Evolutionary conservation across 2,113 vertebrate genomes (phyloP), one percentile per base, ranked within the genome.

Genomic region (Lepus europaeus): DNA sequence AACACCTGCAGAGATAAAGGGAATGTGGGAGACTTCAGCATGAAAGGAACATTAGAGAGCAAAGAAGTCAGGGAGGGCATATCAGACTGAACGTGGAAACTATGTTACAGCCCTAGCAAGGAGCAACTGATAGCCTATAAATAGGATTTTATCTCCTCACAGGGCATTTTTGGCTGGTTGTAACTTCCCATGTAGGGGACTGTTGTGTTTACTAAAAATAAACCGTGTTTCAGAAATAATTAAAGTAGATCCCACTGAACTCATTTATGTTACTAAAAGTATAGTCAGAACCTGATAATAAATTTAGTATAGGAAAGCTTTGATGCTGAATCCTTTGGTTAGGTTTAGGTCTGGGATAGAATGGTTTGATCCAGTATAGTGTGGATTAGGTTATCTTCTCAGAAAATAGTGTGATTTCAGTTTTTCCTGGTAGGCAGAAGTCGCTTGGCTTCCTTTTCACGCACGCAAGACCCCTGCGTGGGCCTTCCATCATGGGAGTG

Each of bases 51-150:
- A 61, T 92, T 89, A 81, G 94, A 92, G 93, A 94, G 78, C 66
- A 27, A 83, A 91, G 78, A 93, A 95, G 94, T 95, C 96, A 94
- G 73, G 49, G 72, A 97, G 97, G 97, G 96, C 96, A 96, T 81
- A 89, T 91, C 92, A 91, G 90, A 92, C 91, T 91, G 85, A 91
- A 96, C 97, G 95, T 97, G 95, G 96, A 97, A 97, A 97, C 96
- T 97, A 94, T 96, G 96, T 89, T 95, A 92, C 96, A 92, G 66
- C 95, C 96, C 93, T 85, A 97, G 95, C 93, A 87, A 87, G 89
- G 96, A 97, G 68, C 94, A 97, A 95, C 94, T 97, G 97, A 97
- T 94, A 96, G 91, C 27, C 97, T 97, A 97, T 97, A 97, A 97
- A 97, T 97, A 97, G 97, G 76, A 68, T 87, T 95, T 96, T 97